Evolutionary conservation across 2,797 vertebrate species (phyloP).

Genomic region (Hoplostethus atlanticus): DNA sequence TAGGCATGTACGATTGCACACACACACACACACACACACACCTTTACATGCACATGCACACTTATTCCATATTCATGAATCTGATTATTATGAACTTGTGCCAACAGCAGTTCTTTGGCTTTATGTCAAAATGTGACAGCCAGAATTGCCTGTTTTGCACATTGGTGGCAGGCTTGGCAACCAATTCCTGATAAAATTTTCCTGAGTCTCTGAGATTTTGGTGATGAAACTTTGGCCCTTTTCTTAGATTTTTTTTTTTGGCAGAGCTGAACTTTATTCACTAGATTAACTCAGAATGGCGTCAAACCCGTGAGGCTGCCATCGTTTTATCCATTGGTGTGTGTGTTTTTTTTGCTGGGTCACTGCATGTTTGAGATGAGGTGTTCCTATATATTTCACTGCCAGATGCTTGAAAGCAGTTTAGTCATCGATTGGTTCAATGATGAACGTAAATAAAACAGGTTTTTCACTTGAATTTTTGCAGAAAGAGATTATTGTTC

Average conservation of each 20-base stretch:
- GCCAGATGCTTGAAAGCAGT: background rate
- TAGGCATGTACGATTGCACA: background rate
- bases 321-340: background rate
- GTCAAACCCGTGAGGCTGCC: background rate
- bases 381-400: background rate
- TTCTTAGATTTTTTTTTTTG: conserved; percentile 13
- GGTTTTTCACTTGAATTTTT: conserved; percentile 26
- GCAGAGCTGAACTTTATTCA: conserved; percentile 2
- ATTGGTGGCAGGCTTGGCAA: conserved; percentile 51
- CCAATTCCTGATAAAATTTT: conserved; percentile 33
- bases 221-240: background rate
- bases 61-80: conserved; percentile 46
- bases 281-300: conserved; percentile 5
- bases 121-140: conserved; percentile 49
- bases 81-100: conserved; percentile 42
- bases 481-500: conserved; percentile 5
- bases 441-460: background rate
- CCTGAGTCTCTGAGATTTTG: conserved; percentile 7
- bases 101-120: conserved; percentile 39
- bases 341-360: no score
- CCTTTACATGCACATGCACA: conserved; percentile 10
- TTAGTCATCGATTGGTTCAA: background rate
- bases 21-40: background rate
- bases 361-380: no score
- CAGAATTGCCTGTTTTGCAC: conserved; percentile 26